Conservation (phyloP, 2,888 invertebrate genomes). For the Phengaris arion region DNA sequence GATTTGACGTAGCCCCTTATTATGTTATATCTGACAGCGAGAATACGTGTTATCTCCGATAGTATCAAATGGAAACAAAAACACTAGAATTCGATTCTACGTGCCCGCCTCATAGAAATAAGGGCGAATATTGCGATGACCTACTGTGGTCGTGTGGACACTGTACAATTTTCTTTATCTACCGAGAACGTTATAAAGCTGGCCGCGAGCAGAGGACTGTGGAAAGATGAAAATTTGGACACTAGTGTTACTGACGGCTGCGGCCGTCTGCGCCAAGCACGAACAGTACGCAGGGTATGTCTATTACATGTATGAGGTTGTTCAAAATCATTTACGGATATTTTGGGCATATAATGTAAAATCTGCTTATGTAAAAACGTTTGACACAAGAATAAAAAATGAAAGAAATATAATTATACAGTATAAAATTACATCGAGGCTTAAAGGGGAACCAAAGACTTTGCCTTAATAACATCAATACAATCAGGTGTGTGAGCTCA, state of each 20-base stretch:
- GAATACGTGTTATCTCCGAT: not conserved
- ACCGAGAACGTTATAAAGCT: conserved; percentile 25
- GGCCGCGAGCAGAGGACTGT: not conserved
- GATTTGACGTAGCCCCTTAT: not conserved
- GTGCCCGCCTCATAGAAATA: not conserved
- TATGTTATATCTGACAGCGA: not conserved
- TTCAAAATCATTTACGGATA: too few relatives aligned
- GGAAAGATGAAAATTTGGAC: conserved; percentile 24
- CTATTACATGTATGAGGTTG: too few relatives aligned
- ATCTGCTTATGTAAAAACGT: too few relatives aligned
- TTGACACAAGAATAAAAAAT: too few relatives aligned
- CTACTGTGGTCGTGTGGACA: not conserved
- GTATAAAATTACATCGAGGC: too few relatives aligned
- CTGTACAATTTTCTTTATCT: conserved; percentile 17
- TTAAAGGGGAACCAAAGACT: too few relatives aligned
- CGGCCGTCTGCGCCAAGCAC: conserved; percentile 57
- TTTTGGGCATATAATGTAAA: too few relatives aligned
- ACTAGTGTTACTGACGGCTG: conserved; percentile 47
- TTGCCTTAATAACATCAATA: too few relatives aligned
- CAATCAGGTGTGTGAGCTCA: too few relatives aligned
- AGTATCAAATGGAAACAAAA: not conserved
- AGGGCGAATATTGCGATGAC: not conserved
- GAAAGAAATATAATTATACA: too few relatives aligned
- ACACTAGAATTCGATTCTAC: not conserved
- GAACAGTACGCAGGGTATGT: conserved; percentile 60